Conservation (phyloP, 2,888 invertebrate species). For the Peribatodes rhomboidaria region DNA sequence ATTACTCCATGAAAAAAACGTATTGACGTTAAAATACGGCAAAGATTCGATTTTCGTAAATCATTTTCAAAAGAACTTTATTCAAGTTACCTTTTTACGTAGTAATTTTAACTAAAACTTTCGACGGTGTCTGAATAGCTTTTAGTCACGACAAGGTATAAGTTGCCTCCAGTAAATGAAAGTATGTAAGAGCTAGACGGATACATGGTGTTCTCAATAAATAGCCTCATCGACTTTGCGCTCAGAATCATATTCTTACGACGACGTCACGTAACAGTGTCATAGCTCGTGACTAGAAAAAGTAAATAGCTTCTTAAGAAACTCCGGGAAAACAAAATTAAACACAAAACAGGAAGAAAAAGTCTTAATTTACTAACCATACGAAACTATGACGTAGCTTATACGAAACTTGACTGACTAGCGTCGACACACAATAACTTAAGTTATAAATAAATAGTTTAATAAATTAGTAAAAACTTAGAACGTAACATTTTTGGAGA, state of each 20-base stretch:
- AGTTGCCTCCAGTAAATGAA: conserved; percentile 13
- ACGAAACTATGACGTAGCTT: conserved; percentile 58
- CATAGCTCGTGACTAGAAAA: conserved; percentile 76
- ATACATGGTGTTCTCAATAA: conserved; percentile 19
- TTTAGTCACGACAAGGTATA: conserved; percentile 37
- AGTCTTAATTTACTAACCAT: conserved; percentile 52
- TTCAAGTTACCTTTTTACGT: background rate
- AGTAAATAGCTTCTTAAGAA: conserved; percentile 59
- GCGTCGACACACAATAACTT: conserved; percentile 65
- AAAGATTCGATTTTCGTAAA: conserved; percentile 4
- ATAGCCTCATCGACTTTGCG: conserved; percentile 48
- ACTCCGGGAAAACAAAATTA: conserved; percentile 67
- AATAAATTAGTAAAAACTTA: conserved; percentile 43
- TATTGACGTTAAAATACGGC: background rate
- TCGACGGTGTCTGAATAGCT: conserved; percentile 21
- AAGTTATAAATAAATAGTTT: conserved; percentile 62
- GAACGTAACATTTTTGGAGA: conserved; percentile 29
- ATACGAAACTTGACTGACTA: conserved; percentile 80
- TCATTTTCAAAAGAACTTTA: conserved; percentile 7
- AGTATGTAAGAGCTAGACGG: conserved; percentile 5
- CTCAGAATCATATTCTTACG: conserved; percentile 52
- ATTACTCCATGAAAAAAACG: background rate
- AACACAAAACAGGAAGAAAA: conserved; percentile 61
- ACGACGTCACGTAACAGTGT: conserved; percentile 64
- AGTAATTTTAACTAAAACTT: conserved; percentile 23